These are phyloP conservation scores for Gisinianus flammeolus DNA, from an alignment of 2,888 invertebrate species.

Conservation along the genomic window DNA sequence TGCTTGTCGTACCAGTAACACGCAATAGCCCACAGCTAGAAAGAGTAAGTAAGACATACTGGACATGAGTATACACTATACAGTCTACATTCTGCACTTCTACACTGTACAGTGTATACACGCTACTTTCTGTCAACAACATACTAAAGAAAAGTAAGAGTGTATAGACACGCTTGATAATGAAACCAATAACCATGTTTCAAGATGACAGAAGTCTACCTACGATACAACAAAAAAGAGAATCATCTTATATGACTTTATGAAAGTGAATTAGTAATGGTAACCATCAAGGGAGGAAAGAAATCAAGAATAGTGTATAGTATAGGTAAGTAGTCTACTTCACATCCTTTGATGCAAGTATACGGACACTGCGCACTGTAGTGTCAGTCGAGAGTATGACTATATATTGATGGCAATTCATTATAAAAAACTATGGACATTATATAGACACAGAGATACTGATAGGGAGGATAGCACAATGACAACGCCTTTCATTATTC, in stretches of 20 bases:
- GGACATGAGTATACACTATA: no score
- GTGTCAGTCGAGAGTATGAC: not conserved
- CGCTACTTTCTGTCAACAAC: no score
- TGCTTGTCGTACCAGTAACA: no score
- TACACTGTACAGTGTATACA: no score
- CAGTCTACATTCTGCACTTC: no score
- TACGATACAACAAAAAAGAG: not conserved
- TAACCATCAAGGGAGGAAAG: not conserved
- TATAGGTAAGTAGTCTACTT: not conserved
- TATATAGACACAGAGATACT: not conserved
- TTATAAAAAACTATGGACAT: no score
- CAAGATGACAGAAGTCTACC: not conserved
- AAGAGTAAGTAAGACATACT: no score
- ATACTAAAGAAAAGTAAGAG: not conserved
- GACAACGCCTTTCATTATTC: constrained; percentile 39
- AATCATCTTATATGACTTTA: constrained; percentile 1
- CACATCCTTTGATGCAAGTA: not conserved
- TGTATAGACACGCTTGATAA: not conserved
- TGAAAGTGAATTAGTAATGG: not conserved
- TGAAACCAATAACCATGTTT: constrained; percentile 1
- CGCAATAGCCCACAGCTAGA: no score
- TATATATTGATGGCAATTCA: no score
- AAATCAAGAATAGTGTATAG: not conserved
- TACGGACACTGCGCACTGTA: not conserved
- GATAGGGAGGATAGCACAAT: not conserved